Base-by-base conservation (phyloP, 2,797 vertebrate species). In the Cynodonichthys magdalenae region DNA sequence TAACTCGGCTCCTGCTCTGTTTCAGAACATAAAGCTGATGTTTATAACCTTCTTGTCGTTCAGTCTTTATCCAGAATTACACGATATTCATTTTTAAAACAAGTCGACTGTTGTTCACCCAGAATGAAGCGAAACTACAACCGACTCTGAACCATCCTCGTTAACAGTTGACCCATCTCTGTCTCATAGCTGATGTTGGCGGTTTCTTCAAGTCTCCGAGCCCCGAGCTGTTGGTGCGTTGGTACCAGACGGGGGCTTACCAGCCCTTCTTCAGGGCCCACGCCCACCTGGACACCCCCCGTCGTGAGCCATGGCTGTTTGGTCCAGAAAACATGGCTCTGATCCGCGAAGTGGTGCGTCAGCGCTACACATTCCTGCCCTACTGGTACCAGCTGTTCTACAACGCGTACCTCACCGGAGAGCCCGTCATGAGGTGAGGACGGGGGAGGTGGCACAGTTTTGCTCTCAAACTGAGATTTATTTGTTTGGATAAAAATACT, bases 331-430 rank as follows among this genome's bases (percentile, higher is more conserved):
- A 95, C 87, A 91, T 84, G 0, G 92, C 86, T 0, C n/a, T 94
- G 42, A 95, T 98, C 74, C 92, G 96, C 0, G 89, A 94, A 0
- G 92, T 70, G 0, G 48, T 98, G 14, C 92, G 90, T 5, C 93
- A 95, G 65, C 94, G 97, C n/a, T 98, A 98, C 50, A 87, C 94
- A 0, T 87, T 98, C 12, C 85, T 98, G 18, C 96, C 96, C 4
- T 96, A 93, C 77, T 97, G 96, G 96, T 98, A 98, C 75, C 95
- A 95, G 12, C 87, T 93, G 36, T 96, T 98, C 85, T 96, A 96
- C 81, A 90, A 82, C 0, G 70, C 94, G 7, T 71, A 95, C 67
- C 89, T 59, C 1, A 93, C 91, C 0, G 96, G 95, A 14, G 34
- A 92, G 65, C 96, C 96, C 0, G 79, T 95, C 72, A 97, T 98